Conservation (phyloP, 2,797 vertebrate species). For the Propithecus deckenii region DNA sequence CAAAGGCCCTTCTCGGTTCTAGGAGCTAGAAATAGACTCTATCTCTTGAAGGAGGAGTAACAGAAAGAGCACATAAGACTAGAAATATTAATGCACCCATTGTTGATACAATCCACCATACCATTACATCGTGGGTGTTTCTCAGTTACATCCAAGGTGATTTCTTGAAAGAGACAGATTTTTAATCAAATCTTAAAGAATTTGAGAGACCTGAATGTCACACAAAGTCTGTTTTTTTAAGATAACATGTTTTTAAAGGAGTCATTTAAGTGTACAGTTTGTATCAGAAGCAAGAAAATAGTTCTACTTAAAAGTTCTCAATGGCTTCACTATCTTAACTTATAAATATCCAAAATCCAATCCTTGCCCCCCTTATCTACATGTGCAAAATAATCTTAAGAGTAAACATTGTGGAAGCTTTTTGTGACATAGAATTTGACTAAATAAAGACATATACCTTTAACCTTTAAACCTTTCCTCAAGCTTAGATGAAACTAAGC, state of each 20-base stretch:
- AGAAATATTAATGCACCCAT: background rate
- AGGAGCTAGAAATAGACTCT: background rate
- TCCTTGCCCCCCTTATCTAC: background rate
- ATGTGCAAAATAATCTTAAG: constrained; percentile 30
- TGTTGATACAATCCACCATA: background rate
- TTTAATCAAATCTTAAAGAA: constrained; percentile 18
- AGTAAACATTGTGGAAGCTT: background rate
- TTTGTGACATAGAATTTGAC: constrained; percentile 32
- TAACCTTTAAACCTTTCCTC: constrained; percentile 27
- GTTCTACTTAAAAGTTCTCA: constrained; percentile 2
- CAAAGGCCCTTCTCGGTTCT: background rate
- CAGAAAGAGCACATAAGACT: background rate
- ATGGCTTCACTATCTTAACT: background rate
- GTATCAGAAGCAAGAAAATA: constrained; percentile 32
- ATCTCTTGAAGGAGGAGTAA: background rate
- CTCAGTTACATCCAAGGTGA: background rate
- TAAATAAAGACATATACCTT: constrained; percentile 38
- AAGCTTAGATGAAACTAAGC: background rate
- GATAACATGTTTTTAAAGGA: constrained; percentile 31
- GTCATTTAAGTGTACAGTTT: background rate
- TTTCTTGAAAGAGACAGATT: constrained; percentile 1
- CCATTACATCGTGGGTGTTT: background rate
- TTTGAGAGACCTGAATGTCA: background rate
- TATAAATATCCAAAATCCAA: background rate
- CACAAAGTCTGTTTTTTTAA: background rate